phyloP scores from a whole-genome alignment of 2,888 invertebrate species.

The Xestia sexstrigata region DNA sequence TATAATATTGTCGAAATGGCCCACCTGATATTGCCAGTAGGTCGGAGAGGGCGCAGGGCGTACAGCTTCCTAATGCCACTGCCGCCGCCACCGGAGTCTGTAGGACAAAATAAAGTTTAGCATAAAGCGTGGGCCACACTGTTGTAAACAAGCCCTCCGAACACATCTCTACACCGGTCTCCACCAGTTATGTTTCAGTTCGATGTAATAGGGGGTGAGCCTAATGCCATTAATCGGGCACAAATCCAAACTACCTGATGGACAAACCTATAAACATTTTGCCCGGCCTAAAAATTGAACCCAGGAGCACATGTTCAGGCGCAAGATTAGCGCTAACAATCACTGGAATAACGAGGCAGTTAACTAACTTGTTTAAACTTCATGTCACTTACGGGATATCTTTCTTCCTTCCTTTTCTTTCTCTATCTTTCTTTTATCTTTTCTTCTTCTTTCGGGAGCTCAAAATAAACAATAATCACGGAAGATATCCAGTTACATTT shows the following conservation, averaged over 20 bases:
- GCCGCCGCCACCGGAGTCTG: slow-evolving; percentile 79
- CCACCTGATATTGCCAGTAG: slow-evolving; percentile 86
- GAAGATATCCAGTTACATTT: too few relatives aligned
- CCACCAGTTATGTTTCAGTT: not conserved
- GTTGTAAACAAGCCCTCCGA: too few relatives aligned
- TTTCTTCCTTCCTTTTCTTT: too few relatives aligned
- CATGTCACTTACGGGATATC: too few relatives aligned
- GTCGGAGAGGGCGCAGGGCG: slow-evolving; percentile 84
- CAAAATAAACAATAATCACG: too few relatives aligned
- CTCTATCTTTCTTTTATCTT: too few relatives aligned
- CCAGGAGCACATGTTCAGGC: not conserved
- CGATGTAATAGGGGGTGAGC: not conserved
- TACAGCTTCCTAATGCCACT: slow-evolving; percentile 81
- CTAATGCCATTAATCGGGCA: not conserved
- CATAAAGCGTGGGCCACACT: not conserved
- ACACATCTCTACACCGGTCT: too few relatives aligned
- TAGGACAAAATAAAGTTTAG: not conserved
- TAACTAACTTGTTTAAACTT: too few relatives aligned
- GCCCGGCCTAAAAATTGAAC: not conserved
- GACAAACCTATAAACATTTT: not conserved
- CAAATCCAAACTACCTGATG: not conserved
- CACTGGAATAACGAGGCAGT: too few relatives aligned
- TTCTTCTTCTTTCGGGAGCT: too few relatives aligned
- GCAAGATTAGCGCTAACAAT: not conserved
- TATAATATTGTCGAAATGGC: slow-evolving; percentile 48